phyloP scores from a whole-genome alignment of 2,113 vertebrate genomes.

The Trochalopteron elliotii region DNA sequence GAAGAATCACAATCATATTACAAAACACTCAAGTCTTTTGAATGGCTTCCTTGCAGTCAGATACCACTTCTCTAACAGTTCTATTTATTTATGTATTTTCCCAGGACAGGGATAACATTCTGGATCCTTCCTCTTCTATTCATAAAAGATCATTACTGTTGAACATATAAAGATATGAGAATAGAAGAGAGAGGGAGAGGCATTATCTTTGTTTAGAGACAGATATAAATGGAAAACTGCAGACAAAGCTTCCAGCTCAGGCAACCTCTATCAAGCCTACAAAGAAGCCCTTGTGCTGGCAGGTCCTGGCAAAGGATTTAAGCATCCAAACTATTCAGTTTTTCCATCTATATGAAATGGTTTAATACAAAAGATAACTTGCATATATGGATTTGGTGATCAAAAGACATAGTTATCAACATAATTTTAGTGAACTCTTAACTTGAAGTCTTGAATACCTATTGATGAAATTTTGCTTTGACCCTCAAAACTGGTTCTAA shows the following conservation, averaged over 20 bases:
- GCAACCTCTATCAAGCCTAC: neutral
- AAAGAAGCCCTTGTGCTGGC: constrained; percentile 5
- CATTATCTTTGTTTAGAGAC: neutral
- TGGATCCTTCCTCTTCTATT: neutral
- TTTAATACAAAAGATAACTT: neutral
- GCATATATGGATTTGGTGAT: neutral
- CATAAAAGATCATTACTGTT: neutral
- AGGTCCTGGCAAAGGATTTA: constrained; percentile 13
- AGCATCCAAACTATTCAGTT: neutral
- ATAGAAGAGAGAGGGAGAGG: neutral
- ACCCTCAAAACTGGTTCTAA: neutral
- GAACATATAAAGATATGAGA: neutral
- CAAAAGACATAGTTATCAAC: neutral
- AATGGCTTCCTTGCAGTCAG: neutral
- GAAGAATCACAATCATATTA: constrained; percentile 1
- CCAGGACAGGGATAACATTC: neutral
- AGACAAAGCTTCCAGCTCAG: constrained; percentile 10
- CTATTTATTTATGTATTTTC: neutral
- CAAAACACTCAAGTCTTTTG: neutral
- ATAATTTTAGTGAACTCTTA: neutral
- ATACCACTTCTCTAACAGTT: neutral
- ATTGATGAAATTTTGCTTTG: neutral
- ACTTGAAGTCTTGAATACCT: neutral
- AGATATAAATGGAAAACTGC: neutral
- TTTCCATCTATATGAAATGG: neutral